A percentile compares a stretch with the other conserved stretches of the same genome.
phyloP scores from a whole-genome alignment of 1,140 invertebrate genomes.

The Orius laevigatus region DNA sequence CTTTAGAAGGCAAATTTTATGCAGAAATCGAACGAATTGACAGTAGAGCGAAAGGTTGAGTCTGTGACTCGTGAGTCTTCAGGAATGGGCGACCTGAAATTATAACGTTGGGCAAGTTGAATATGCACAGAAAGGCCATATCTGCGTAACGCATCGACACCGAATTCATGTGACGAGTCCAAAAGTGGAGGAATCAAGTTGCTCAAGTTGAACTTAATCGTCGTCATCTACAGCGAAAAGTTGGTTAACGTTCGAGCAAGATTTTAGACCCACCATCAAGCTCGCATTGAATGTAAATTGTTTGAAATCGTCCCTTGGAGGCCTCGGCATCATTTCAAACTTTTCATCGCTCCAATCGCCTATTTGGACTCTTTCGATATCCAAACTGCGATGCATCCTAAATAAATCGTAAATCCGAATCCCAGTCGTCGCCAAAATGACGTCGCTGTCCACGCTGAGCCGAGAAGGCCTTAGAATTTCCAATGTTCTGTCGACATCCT shows the following conservation, averaged over 20 bases:
- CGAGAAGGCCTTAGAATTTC: too few relatives aligned
- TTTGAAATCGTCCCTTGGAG: too few relatives aligned
- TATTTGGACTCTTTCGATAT: neutral
- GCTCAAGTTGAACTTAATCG: neutral
- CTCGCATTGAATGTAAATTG: too few relatives aligned
- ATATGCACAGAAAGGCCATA: neutral
- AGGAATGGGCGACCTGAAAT: neutral
- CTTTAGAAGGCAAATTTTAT: too few relatives aligned
- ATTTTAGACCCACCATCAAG: neutral
- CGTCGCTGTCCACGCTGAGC: too few relatives aligned
- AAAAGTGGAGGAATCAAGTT: neutral
- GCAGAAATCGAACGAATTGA: too few relatives aligned
- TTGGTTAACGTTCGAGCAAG: neutral
- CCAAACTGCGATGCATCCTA: too few relatives aligned
- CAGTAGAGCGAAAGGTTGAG: too few relatives aligned
- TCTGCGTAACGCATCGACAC: neutral
- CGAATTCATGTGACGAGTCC: neutral
- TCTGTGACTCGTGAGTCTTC: too few relatives aligned
- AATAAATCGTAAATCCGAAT: neutral
- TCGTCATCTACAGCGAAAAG: neutral
- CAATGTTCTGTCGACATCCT: too few relatives aligned
- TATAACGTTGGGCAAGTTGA: neutral
- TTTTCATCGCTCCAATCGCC: neutral
- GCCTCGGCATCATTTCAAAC: too few relatives aligned
- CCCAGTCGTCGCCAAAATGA: too few relatives aligned